Base-by-base conservation (phyloP, 2,797 vertebrate genomes). In the Muscicapa striata region DNA sequence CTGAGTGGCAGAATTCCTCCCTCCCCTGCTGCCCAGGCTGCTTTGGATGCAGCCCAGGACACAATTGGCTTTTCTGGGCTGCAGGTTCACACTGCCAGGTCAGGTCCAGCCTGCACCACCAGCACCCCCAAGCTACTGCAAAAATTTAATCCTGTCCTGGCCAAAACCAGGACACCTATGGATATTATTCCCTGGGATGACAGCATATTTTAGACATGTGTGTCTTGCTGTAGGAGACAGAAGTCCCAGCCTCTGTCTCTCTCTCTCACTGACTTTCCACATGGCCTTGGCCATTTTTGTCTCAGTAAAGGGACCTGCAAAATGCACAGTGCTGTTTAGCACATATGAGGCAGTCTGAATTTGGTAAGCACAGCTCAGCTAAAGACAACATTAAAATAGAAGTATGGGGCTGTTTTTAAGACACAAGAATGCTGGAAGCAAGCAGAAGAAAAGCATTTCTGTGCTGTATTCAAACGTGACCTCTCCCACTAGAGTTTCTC, bases 21-120 rank as follows among this genome's bases (percentile, higher is more conserved):
- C 16, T 38, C 16, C n/a, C 19, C 54, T 61, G 82, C 62, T 75
- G 62, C 43, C 52, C 45, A 36, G 0, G 0, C 26, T 58, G 54
- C 23, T 45, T 5, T 29, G 27, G 23, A 10, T n/a, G 54, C 23
- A 73, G 61, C 24, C 68, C 46, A 34, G 54, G 46, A 26, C 32
- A 14, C 0, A 1, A 0, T 0, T 48, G 54, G 9, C 12, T 54
- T 22, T 22, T 36, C 26, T 41, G 54, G 46, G 34, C n/a, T 67
- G 34, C 5, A 26, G 15, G 12, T 6, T 18, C 54, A 40, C 20
- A 5, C 52, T 61, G 40, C 54, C 18, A 54, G 40, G 17, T 19
- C 61, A 6, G 4, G 15, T 13, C 54, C 22, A 61, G 40, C 10
- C 40, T 46, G 14, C 13, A 19, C 34, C 76, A 40, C 24, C 54